Conservation (phyloP, 2,888 invertebrate species). For the Unio pictorum region DNA sequence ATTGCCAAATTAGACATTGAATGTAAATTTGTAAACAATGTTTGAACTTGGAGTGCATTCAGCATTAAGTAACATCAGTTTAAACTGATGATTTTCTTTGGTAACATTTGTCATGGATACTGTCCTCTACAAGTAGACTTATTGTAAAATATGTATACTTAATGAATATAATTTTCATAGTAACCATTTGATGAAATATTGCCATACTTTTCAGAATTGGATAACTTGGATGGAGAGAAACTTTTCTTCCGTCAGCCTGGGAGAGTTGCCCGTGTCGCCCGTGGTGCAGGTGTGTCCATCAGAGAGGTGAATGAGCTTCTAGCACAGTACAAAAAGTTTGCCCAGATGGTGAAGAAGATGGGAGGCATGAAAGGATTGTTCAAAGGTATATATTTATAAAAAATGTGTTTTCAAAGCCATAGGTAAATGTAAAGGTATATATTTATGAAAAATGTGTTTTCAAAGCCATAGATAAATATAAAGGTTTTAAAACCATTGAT, state of each 20-base stretch:
- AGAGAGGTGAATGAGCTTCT: constrained; percentile 97
- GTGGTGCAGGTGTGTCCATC: constrained; percentile 94
- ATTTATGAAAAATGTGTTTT: background rate
- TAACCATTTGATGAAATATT: background rate
- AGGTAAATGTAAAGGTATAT: constrained; percentile 74
- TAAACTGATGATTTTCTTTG: background rate
- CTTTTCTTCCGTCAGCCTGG: constrained; percentile 93
- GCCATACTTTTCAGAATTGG: constrained; percentile 80
- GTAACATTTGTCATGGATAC: background rate
- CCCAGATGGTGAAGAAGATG: constrained; percentile 99
- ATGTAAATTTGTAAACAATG: too few relatives aligned
- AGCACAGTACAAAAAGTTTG: constrained; percentile 98
- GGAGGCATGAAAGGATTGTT: constrained; percentile 99
- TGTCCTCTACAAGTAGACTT: background rate
- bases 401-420: background rate
- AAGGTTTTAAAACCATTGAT: background rate
- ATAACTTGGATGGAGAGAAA: constrained; percentile 95
- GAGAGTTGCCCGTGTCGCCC: constrained; percentile 87
- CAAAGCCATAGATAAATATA: too few relatives aligned
- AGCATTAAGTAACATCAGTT: background rate
- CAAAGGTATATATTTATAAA: constrained; percentile 75
- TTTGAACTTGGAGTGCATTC: background rate
- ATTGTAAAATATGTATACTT: background rate
- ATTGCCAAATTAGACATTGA: too few relatives aligned
- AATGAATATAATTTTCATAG: background rate